Conservation (phyloP, 2,888 invertebrate species). For the Chrysotoxum bicinctum region DNA sequence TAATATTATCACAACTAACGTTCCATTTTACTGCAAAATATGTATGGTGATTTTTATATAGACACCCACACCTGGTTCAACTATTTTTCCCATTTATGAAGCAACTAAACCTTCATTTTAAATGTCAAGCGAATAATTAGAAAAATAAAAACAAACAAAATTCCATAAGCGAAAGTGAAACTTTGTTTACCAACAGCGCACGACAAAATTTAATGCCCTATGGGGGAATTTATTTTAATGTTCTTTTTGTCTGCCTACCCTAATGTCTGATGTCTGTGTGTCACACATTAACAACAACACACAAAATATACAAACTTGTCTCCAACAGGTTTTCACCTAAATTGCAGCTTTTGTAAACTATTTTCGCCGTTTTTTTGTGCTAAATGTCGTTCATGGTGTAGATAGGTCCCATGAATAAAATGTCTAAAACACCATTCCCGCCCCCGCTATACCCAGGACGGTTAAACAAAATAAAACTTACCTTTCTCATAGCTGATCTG, state of each 20-base stretch:
- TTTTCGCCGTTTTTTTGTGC: conserved; percentile 25
- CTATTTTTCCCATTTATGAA: not conserved
- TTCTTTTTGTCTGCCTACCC: not conserved
- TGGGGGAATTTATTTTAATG: conserved; percentile 29
- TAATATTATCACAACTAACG: not conserved
- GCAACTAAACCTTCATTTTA: not conserved
- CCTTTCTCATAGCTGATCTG: conserved; percentile 99
- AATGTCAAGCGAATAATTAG: conserved; percentile 67
- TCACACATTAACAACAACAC: not conserved
- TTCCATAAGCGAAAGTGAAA: conserved; percentile 60
- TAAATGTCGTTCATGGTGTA: conserved; percentile 51
- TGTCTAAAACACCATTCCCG: not conserved
- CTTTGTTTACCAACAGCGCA: conserved; percentile 59
- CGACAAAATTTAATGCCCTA: conserved; percentile 43
- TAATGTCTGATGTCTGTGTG: conserved; percentile 13
- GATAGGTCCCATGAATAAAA: conserved; percentile 6
- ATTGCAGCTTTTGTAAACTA: conserved; percentile 17
- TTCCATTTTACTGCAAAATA: not conserved
- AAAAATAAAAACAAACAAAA: conserved; percentile 35
- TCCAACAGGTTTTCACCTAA: conserved; percentile 60
- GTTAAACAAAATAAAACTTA: conserved; percentile 81
- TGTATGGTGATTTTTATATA: not conserved
- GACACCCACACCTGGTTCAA: not conserved
- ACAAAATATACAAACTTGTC: not conserved
- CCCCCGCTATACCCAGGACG: not conserved